Base-by-base conservation (phyloP, 2,113 vertebrate genomes). In the Saguinus imperator region DNA sequence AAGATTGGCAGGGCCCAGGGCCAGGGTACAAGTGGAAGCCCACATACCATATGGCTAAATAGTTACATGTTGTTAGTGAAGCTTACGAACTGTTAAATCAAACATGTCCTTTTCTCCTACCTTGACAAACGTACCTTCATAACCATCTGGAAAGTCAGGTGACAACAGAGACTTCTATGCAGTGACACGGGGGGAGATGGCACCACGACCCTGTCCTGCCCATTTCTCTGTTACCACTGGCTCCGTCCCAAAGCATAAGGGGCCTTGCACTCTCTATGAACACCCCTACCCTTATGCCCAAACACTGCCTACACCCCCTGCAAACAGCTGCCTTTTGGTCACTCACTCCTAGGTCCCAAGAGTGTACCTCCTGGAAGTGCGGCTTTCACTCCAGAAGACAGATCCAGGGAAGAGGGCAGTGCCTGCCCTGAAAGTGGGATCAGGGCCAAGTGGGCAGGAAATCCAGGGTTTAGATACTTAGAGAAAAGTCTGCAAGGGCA, bases 1-100 rank as follows among this genome's bases (percentile, higher is more conserved):
- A 8, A 91, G n/a, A 77, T 58, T 70, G 50, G 32, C 21, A 87
- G 61, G 35, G 40, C 35, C 75, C 14, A 37, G 50, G 29, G 35
- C 6, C 23, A 45, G 45, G 37, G 40, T 35, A 48, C 20, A 94
- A 50, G 32, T 8, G 64, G 87, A 86, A 16, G 70, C 2, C 48
- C 61, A 83, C 20, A 5, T 61, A 48, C 10, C 20, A 55, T 37
- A 35, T 52, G 50, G 45, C 80, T 83, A 40, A 94, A 79, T 17
- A 83, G 17, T 72, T 77, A 92, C 72, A 50, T 1, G 8, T 10
- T 66, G 5, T 13, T 43, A 45, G 72, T 66, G 48, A 89, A 84
- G 58, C 80, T 87, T 81, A 89, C 29, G 79, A 73, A 61, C 37
- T 37, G 6, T 77, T 79, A 77, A 23, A 58, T 75, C 79, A 95